A percentile compares a stretch with the other conserved stretches of the same genome.
Evolutionary conservation across 1,140 invertebrate species (phyloP).

Genomic region (Drosophila equinoxialis): DNA sequence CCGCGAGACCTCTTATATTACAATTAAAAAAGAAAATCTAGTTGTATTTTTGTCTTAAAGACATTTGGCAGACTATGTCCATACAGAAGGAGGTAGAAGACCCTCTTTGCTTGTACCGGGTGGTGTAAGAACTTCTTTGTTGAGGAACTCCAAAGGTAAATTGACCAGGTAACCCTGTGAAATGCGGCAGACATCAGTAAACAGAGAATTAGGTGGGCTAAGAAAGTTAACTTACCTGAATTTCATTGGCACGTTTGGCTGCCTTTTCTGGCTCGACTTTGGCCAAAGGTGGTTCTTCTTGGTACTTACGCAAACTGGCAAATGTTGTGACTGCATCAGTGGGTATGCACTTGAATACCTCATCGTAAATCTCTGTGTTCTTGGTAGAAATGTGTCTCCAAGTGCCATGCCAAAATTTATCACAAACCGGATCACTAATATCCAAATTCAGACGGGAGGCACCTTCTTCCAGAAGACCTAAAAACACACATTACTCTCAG

Average conservation of each 20-base stretch:
- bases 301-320: conserved; percentile 88
- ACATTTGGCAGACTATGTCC: conserved; percentile 85
- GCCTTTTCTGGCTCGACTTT: conserved; percentile 88
- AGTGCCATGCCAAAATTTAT: conserved; percentile 91
- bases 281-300: conserved; percentile 87
- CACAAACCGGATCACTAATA: conserved; percentile 89
- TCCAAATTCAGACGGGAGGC: conserved; percentile 84
- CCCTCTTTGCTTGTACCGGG: conserved; percentile 91
- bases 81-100: conserved; percentile 90
- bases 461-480: conserved; percentile 84
- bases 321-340: conserved; percentile 91
- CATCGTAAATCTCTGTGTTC: conserved; percentile 94
- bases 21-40: background rate
- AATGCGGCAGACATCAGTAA: conserved; percentile 15
- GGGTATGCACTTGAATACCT: conserved; percentile 94
- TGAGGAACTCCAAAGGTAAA: conserved; percentile 93
- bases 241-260: conserved; percentile 87
- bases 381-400: conserved; percentile 90
- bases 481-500: too few relatives aligned
- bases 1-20: background rate
- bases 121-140: conserved; percentile 92
- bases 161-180: conserved; percentile 92
- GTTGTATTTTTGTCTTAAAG: conserved; percentile 51
- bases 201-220: conserved; percentile 6
- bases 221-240: conserved; percentile 84